phyloP scores from a whole-genome alignment of 2,888 invertebrate species.

The Chymomyza fuscimana region DNA sequence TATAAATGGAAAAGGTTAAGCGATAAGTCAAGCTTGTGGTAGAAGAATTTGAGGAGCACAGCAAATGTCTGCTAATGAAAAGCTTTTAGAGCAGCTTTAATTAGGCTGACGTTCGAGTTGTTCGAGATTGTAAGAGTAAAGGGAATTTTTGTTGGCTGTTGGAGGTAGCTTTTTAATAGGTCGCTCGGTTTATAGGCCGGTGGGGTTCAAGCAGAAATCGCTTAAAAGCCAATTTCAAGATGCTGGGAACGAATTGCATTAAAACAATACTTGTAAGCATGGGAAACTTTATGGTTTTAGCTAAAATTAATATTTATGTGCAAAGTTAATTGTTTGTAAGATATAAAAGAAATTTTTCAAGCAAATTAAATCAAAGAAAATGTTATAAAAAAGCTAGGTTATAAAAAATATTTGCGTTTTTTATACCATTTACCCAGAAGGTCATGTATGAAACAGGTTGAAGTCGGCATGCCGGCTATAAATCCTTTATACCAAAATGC shows the following conservation, averaged over 20 bases:
- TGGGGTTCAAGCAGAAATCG: background rate
- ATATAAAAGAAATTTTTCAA: background rate
- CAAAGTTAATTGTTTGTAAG: background rate
- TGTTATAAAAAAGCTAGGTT: background rate
- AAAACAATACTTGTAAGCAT: background rate
- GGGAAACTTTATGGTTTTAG: background rate
- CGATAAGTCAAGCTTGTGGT: constrained; percentile 47
- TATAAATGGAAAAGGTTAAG: constrained; percentile 42
- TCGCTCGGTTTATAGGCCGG: background rate
- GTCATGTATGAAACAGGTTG: no score
- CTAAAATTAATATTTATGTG: background rate
- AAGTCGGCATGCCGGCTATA: no score
- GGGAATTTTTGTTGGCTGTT: background rate
- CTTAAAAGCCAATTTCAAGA: background rate
- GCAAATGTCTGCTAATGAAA: constrained; percentile 12
- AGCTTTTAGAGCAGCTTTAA: constrained; percentile 9
- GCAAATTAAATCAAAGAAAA: background rate
- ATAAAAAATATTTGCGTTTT: background rate
- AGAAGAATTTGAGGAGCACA: constrained; percentile 28
- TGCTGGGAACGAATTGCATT: background rate
- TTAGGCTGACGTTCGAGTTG: background rate
- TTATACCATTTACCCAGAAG: no score
- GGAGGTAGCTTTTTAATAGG: background rate
- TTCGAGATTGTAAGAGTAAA: background rate
- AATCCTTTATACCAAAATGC: no score